Conservation (phyloP, 1,140 invertebrate species). For the Vollenhovia emeryi region DNA sequence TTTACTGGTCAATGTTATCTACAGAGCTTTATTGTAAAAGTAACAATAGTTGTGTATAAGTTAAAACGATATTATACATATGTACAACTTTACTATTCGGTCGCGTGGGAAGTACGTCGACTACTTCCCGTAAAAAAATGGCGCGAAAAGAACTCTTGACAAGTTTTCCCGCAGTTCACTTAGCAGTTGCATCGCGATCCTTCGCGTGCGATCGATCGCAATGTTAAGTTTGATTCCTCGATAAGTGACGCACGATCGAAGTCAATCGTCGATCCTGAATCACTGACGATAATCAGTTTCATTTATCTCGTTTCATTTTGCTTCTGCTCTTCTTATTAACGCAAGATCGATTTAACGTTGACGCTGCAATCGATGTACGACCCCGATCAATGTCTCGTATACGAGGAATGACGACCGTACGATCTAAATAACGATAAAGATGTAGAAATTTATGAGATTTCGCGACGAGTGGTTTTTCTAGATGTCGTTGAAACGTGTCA, state of each 20-base stretch:
- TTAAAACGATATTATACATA: constrained; percentile 83
- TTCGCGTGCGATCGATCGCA: not conserved
- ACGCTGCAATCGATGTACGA: constrained; percentile 5
- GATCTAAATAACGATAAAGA: constrained; percentile 27
- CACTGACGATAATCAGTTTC: constrained; percentile 50
- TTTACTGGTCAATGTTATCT: constrained; percentile 80
- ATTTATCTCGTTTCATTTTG: not conserved
- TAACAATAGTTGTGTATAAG: constrained; percentile 82
- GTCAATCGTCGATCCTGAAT: constrained; percentile 57
- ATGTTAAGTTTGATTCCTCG: not conserved
- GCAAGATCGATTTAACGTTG: constrained; percentile 47
- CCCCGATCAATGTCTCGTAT: constrained; percentile 36
- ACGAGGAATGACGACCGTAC: constrained; percentile 32
- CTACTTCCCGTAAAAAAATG: not conserved
- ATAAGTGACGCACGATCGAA: constrained; percentile 62
- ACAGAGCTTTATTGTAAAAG: constrained; percentile 83
- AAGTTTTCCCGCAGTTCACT: not conserved
- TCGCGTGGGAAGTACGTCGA: constrained; percentile 17
- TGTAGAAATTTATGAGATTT: not conserved
- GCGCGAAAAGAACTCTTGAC: not conserved
- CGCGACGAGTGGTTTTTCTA: not conserved
- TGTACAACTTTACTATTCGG: constrained; percentile 73
- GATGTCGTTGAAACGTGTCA: not conserved
- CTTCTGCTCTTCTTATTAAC: not conserved
- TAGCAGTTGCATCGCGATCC: constrained; percentile 15